Conservation (phyloP, 2,888 invertebrate species). For the Romanomermis culicivorax region DNA sequence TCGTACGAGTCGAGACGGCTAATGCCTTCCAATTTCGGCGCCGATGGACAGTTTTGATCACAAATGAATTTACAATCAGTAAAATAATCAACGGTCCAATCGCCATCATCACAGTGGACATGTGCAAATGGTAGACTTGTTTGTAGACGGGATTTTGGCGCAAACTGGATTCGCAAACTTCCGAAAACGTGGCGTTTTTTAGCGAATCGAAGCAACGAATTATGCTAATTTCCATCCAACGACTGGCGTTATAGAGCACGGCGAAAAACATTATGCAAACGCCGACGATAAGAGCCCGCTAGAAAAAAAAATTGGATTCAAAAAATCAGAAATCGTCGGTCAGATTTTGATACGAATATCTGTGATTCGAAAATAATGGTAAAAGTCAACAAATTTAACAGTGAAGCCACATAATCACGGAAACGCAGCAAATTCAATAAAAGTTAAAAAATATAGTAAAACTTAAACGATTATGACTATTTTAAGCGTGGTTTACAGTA, state of each 20-base stretch:
- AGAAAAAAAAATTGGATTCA: conserved; percentile 14
- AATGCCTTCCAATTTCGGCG: neutral
- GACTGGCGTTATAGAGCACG: conserved; percentile 23
- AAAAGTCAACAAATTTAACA: too few relatives aligned
- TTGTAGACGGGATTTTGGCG: conserved; percentile 13
- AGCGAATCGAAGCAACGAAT: conserved; percentile 22
- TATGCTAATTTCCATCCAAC: conserved; percentile 22
- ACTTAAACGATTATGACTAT: too few relatives aligned
- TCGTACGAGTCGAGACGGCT: too few relatives aligned
- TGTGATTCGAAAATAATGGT: too few relatives aligned
- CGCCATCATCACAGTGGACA: conserved; percentile 10
- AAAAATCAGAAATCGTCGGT: too few relatives aligned
- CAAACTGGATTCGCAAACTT: conserved; percentile 20
- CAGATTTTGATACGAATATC: too few relatives aligned
- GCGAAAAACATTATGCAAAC: conserved; percentile 18
- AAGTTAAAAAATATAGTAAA: too few relatives aligned
- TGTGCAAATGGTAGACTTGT: conserved; percentile 11
- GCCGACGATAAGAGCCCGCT: conserved; percentile 14
- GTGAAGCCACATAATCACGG: too few relatives aligned
- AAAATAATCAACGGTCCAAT: conserved; percentile 9
- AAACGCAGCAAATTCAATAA: too few relatives aligned
- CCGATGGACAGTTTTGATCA: neutral
- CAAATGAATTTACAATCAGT: conserved; percentile 5
- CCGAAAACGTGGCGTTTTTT: conserved; percentile 15
- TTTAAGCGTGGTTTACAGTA: too few relatives aligned